These are phyloP conservation scores for Microtus oregoni DNA, from an alignment of 2,113 vertebrate species.

Conservation along the genomic window DNA sequence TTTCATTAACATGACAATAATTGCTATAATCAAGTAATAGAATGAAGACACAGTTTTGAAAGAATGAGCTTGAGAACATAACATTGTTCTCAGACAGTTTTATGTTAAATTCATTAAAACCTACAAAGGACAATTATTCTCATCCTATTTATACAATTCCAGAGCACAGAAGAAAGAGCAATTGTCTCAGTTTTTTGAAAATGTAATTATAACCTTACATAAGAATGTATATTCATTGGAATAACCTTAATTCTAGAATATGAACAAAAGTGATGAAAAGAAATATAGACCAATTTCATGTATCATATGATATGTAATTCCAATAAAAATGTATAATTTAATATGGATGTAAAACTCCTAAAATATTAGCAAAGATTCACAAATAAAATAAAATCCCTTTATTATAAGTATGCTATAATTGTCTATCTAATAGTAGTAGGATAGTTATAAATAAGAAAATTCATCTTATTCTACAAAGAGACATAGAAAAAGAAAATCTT, in stretches of 20 bases:
- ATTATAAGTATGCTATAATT: neutral
- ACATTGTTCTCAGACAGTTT: neutral
- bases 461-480: neutral
- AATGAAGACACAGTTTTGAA: slow-evolving; percentile 28
- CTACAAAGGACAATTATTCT: neutral
- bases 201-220: neutral
- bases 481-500: neutral
- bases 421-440: neutral
- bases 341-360: neutral
- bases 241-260: slow-evolving; percentile 9
- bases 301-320: neutral
- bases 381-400: neutral
- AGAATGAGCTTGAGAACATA: slow-evolving; percentile 28
- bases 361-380: slow-evolving; percentile 27
- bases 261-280: neutral
- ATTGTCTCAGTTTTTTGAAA: neutral
- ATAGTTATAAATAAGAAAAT: slow-evolving; percentile 34
- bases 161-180: neutral
- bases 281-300: neutral
- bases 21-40: neutral
- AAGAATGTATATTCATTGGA: neutral
- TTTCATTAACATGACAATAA: neutral
- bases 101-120: slow-evolving; percentile 35
- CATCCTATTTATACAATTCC: neutral
- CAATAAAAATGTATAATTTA: neutral